Evolutionary conservation across 2,113 vertebrate genomes (phyloP), one percentile per base, ranked within the genome.

Genomic region (Glaucomys volans): DNA sequence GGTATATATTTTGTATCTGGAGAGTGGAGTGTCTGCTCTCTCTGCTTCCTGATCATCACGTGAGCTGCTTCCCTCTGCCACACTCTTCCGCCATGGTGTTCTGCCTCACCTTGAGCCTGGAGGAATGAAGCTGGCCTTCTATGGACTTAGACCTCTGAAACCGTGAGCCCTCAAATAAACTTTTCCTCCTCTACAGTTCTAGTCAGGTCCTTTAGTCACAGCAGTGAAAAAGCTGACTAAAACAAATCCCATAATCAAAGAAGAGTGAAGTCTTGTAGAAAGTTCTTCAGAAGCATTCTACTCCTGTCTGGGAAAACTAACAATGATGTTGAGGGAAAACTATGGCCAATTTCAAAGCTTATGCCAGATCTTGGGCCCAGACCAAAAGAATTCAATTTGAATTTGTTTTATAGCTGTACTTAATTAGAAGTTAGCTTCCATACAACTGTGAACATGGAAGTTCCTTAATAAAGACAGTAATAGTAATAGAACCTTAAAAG

Each of bases 191-290:
- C 17, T 57, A 57, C 54, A 57, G 54, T 57, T 57, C 16, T 22
- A 17, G 54, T 57, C 54, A 7, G 54, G 54, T 17, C 18, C 54
- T 57, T 57, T 57, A 57, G 54, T 57, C 18, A 57, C 18, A 57
- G 54, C 18, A 54, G 4, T 57, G 18, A 57, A 57, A 81, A 76
- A 82, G 84, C n/a, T 14, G 52, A 79, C 4, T 26, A 59, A 59
- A 26, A 69, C 64, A 40, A 85, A 69, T 95, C 82, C 50, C n/a
- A 57, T 40, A 80, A 89, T 35, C 75, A 87, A 83, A 86, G 52
- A 54, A 54, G 69, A 87, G 40, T n/a, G 14, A 69, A 32, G 20
- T 62, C 44, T 74, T 69, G n/a, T 40, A 54, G 75, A 75, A 47
- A 30, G 20, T 64, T 42, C 75, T 77, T 92, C 50, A 67, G 59